Conservation (phyloP, 1,140 invertebrate genomes). For the Elymnias hypermnestra region DNA sequence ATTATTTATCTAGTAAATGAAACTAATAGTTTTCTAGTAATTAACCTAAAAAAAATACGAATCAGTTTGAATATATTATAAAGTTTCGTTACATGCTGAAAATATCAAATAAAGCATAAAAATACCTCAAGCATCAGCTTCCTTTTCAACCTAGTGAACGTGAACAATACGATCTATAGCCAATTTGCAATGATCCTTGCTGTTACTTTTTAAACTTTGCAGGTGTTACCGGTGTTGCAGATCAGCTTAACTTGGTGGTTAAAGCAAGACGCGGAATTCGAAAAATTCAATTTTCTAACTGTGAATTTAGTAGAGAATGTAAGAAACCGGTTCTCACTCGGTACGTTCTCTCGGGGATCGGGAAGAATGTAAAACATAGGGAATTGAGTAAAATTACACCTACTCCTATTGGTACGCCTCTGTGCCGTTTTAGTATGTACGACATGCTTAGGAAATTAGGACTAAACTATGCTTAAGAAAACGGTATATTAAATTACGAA, state of each 20-base stretch:
- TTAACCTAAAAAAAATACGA: too few relatives aligned
- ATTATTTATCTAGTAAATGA: too few relatives aligned
- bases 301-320: slow-evolving; percentile 63
- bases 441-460: too few relatives aligned
- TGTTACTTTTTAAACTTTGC: slow-evolving; percentile 11
- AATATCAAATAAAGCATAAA: slow-evolving; percentile 10
- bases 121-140: slow-evolving; percentile 27
- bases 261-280: slow-evolving; percentile 47
- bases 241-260: slow-evolving; percentile 27
- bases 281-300: slow-evolving; percentile 68
- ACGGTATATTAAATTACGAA: too few relatives aligned
- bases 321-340: slow-evolving; percentile 50
- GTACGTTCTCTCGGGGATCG: slow-evolving; percentile 38
- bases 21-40: too few relatives aligned
- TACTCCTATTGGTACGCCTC: slow-evolving; percentile 24
- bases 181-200: slow-evolving; percentile 25
- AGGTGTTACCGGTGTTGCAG: slow-evolving; percentile 13
- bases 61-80: not conserved
- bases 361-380: slow-evolving; percentile 60
- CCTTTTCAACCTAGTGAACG: slow-evolving; percentile 13
- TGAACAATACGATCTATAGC: slow-evolving; percentile 32
- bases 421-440: slow-evolving; percentile 11
- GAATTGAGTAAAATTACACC: slow-evolving; percentile 47
- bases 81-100: not conserved
- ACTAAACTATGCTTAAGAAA: too few relatives aligned